These are phyloP conservation scores for Sericinus montela DNA, from an alignment of 2,888 invertebrate species.

Conservation along the genomic window DNA sequence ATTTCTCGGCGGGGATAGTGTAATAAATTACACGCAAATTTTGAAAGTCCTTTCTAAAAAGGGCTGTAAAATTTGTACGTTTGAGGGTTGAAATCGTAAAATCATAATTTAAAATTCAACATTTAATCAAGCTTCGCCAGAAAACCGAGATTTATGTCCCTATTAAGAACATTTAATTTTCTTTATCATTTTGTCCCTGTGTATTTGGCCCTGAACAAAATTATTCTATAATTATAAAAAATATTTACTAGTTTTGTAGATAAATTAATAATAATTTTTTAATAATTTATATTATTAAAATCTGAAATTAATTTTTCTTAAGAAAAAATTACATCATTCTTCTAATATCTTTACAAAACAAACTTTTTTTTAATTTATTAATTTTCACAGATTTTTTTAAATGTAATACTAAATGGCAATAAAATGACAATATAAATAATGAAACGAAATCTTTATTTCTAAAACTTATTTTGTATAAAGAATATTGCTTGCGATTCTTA, in stretches of 20 bases:
- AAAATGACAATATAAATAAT: too few relatives aligned
- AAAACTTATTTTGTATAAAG: too few relatives aligned
- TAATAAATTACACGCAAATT: slow-evolving; percentile 27
- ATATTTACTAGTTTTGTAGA: background rate
- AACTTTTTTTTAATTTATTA: too few relatives aligned
- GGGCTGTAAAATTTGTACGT: slow-evolving; percentile 18
- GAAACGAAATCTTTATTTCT: too few relatives aligned
- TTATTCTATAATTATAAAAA: background rate
- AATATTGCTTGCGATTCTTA: too few relatives aligned
- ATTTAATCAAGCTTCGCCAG: slow-evolving; percentile 68
- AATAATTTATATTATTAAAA: too few relatives aligned
- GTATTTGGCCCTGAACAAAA: slow-evolving; percentile 1
- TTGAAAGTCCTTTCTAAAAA: slow-evolving; percentile 7
- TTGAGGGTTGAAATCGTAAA: slow-evolving; percentile 18
- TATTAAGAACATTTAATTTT: slow-evolving; percentile 57
- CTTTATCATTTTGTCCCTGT: slow-evolving; percentile 52
- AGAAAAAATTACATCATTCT: too few relatives aligned
- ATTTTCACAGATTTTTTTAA: too few relatives aligned
- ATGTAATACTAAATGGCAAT: too few relatives aligned
- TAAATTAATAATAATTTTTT: too few relatives aligned
- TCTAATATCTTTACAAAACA: too few relatives aligned
- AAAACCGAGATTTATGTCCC: slow-evolving; percentile 63
- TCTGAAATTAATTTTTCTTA: too few relatives aligned
- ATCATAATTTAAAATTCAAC: slow-evolving; percentile 72
- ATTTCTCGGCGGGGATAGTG: background rate